These are phyloP conservation scores for Stenotaenia linearis DNA, from an alignment of 2,888 invertebrate species.

Conservation along the genomic window DNA sequence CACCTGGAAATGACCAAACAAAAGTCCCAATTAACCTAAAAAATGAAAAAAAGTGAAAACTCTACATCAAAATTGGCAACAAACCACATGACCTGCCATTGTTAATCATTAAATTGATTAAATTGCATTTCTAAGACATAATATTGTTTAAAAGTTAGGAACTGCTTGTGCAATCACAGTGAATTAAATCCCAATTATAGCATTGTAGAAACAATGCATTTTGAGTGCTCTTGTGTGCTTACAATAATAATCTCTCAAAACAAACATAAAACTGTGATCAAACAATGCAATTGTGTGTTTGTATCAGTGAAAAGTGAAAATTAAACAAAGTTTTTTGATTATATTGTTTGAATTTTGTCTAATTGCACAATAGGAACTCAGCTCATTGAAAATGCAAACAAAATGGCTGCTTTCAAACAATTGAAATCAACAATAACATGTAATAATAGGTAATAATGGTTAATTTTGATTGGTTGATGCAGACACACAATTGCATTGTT, in stretches of 20 bases:
- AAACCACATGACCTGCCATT: conserved; percentile 19
- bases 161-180: conserved; percentile 24
- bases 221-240: not conserved
- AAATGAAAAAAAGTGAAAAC: not conserved
- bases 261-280: not conserved
- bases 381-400: conserved; percentile 20
- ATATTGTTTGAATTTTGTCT: not conserved
- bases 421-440: not conserved
- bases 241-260: conserved; percentile 9
- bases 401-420: conserved; percentile 8
- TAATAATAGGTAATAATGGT: not conserved
- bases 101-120: not conserved
- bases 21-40: not conserved
- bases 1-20: conserved; percentile 15
- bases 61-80: conserved; percentile 5
- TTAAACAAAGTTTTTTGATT: not conserved
- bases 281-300: not conserved
- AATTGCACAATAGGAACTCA: conserved; percentile 26
- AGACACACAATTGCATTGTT: not conserved
- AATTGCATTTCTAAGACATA: not conserved
- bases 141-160: not conserved
- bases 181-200: conserved; percentile 10
- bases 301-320: not conserved
- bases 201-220: not conserved
- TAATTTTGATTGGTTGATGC: not conserved